phyloP scores from a whole-genome alignment of 2,113 vertebrate species.

The Lamprotornis superbus region DNA sequence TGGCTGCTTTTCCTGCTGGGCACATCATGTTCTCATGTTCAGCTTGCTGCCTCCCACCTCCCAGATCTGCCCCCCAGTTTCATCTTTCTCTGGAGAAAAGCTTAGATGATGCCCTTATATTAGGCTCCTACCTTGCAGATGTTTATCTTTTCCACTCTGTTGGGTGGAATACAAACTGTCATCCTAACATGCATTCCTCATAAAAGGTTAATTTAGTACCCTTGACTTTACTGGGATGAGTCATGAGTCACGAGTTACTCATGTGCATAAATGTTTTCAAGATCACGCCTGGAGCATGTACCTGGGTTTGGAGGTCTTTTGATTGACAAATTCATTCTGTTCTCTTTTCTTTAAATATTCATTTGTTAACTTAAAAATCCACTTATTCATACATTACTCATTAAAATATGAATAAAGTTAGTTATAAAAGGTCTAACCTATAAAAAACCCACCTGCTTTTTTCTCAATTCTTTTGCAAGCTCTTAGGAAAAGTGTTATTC shows the following conservation, averaged over 20 bases:
- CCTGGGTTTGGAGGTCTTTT: constrained; percentile 47
- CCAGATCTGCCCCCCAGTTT: background rate
- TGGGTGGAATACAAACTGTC: background rate
- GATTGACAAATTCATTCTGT: constrained; percentile 67
- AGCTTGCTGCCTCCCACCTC: background rate
- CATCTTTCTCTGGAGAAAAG: background rate
- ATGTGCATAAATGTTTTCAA: constrained; percentile 59
- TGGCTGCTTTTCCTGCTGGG: background rate
- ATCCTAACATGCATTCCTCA: background rate
- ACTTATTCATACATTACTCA: constrained; percentile 63
- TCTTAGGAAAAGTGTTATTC: constrained; percentile 20
- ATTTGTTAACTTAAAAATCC: constrained; percentile 62
- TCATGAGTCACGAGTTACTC: constrained; percentile 41
- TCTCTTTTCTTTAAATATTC: constrained; percentile 59
- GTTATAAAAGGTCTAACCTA: constrained; percentile 53
- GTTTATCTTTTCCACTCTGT: background rate
- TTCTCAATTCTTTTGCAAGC: background rate
- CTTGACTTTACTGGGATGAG: constrained; percentile 27
- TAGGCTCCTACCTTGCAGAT: background rate
- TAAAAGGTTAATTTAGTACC: constrained; percentile 22
- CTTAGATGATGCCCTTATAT: background rate
- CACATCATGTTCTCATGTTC: accelerated
- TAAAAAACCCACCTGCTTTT: background rate
- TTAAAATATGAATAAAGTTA: constrained; percentile 67
- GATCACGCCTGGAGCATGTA: constrained; percentile 50